phyloP scores from a whole-genome alignment of 2,113 vertebrate genomes.

The Agapornis roseicollis region DNA sequence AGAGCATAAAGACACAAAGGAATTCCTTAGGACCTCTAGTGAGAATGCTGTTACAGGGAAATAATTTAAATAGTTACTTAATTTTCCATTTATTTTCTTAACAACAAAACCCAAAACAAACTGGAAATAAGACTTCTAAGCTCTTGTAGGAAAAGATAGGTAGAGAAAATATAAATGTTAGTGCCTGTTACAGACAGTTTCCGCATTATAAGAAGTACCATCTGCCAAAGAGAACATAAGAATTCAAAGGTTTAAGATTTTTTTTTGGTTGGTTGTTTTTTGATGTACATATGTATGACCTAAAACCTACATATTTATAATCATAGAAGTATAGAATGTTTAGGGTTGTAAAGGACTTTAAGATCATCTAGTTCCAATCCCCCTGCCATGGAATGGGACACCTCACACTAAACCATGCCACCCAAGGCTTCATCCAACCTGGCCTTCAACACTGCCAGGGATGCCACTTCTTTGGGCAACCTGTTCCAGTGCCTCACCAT shows the following conservation, averaged over 20 bases:
- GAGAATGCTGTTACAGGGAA: not conserved
- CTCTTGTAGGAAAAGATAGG: not conserved
- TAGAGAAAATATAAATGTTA: not conserved
- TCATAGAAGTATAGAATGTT: not conserved
- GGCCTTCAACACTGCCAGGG: not conserved
- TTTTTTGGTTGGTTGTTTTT: not conserved
- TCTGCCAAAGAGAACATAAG: not conserved
- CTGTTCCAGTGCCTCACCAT: not conserved
- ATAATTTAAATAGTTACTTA: not conserved
- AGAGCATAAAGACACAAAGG: not conserved
- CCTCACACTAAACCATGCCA: not conserved
- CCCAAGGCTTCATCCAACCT: not conserved
- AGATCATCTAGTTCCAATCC: not conserved
- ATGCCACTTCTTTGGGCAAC: not conserved
- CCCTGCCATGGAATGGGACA: no score
- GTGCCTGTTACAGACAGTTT: not conserved
- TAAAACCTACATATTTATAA: not conserved
- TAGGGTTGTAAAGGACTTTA: not conserved
- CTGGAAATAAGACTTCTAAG: not conserved
- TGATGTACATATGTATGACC: no score
- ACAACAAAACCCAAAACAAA: not conserved
- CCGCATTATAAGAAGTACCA: not conserved
- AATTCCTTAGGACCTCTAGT: not conserved
- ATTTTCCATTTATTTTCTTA: not conserved
- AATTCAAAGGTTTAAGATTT: rapidly evolving